Evolutionary conservation across 2,888 invertebrate species (phyloP).

Genomic region (Melikaiella ostensackeni): DNA sequence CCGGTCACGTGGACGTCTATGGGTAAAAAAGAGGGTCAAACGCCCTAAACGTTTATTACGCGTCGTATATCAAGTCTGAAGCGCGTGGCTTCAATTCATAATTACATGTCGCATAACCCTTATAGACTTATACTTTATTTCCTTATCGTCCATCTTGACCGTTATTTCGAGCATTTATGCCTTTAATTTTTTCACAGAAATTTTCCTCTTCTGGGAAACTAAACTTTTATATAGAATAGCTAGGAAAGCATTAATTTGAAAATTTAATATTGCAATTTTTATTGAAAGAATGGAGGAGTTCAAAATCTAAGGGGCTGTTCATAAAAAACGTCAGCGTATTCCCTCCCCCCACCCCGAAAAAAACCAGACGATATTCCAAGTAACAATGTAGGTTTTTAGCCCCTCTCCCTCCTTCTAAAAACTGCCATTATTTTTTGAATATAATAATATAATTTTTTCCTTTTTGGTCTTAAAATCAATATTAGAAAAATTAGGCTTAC

Average conservation of each 20-base stretch:
- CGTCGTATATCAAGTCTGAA: conserved; percentile 47
- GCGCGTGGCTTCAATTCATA: conserved; percentile 54
- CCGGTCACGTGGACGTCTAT: conserved; percentile 48
- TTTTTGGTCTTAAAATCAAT: too few species aligned
- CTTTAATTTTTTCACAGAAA: conserved; percentile 22
- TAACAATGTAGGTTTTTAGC: too few species aligned
- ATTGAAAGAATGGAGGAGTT: too few species aligned
- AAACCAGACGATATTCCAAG: too few species aligned
- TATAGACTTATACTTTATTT: conserved; percentile 2
- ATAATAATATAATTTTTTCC: too few species aligned
- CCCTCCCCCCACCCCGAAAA: too few species aligned
- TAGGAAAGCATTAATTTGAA: background rate
- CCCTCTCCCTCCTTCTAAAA: too few species aligned
- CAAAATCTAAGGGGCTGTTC: too few species aligned
- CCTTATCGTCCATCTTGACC: conserved; percentile 18
- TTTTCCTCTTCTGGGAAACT: background rate
- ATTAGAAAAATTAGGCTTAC: too few species aligned
- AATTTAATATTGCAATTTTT: too few species aligned
- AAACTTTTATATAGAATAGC: background rate
- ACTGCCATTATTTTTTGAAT: too few species aligned
- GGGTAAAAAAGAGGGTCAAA: conserved; percentile 44
- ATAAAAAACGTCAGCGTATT: too few species aligned
- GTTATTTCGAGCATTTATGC: background rate
- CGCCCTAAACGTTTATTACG: conserved; percentile 48
- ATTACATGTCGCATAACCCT: conserved; percentile 46